Percentiles rank a stretch among this genome's conserved stretches.
phyloP scores from a whole-genome alignment of 2,113 vertebrate species.

The Eurystomus gularis region DNA sequence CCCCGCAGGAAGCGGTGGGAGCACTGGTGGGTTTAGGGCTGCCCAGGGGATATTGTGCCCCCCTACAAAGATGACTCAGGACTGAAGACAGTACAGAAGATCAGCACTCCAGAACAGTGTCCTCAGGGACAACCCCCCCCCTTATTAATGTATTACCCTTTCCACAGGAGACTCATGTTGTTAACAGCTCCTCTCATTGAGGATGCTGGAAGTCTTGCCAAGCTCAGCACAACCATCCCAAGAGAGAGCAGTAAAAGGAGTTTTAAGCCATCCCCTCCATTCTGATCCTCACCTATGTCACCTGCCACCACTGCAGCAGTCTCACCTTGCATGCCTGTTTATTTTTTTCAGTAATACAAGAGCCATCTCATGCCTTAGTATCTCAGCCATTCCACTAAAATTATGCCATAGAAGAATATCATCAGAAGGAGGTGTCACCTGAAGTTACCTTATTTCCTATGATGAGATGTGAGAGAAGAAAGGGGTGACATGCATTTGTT shows the following conservation, averaged over 20 bases:
- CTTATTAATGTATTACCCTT: not conserved
- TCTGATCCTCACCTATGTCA: not conserved
- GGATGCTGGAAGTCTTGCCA: not conserved
- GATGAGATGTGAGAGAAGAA: not conserved
- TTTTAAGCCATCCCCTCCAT: not conserved
- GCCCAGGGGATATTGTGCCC: accelerated
- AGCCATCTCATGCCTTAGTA: not conserved
- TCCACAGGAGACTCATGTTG: not conserved
- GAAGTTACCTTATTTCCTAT: not conserved
- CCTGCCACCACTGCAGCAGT: not conserved
- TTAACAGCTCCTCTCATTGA: not conserved
- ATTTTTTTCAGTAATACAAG: not conserved
- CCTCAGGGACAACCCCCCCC: not conserved
- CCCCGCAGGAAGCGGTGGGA: accelerated
- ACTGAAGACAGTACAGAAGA: not conserved
- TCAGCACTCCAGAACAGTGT: not conserved
- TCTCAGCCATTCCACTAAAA: not conserved
- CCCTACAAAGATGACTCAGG: not conserved
- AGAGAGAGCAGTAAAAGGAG: not conserved
- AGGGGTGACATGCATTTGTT: not conserved
- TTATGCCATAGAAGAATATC: not conserved
- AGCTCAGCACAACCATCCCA: not conserved
- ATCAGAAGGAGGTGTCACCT: not conserved
- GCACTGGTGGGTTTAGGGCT: not conserved
- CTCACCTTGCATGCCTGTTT: not conserved